A percentile compares a stretch with the other conserved stretches of the same genome.
Conservation (phyloP, 1,140 invertebrate genomes). For the Trialeurodes vaporariorum region DNA sequence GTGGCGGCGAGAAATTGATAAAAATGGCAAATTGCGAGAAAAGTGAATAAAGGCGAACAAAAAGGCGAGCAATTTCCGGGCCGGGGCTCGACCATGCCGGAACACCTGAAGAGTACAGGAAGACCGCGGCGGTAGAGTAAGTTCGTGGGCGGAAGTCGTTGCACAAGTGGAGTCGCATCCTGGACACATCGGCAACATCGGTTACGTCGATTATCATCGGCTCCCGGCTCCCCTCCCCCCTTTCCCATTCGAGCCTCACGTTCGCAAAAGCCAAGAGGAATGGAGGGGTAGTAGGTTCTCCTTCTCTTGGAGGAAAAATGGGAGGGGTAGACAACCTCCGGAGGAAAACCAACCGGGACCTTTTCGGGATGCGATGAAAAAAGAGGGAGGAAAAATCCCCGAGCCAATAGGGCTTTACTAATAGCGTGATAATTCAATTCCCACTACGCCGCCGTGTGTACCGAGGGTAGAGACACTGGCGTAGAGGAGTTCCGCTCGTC, state of each 20-base stretch:
- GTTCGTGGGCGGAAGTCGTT: neutral
- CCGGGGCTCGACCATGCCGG: neutral
- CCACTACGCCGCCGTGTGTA: neutral
- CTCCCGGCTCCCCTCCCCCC: neutral
- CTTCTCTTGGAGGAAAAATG: too few species aligned
- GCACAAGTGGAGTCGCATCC: neutral
- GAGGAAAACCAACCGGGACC: constrained; percentile 8
- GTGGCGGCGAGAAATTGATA: too few species aligned
- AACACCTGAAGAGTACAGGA: constrained; percentile 1
- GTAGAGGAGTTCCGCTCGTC: too few species aligned
- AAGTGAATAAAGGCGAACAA: neutral
- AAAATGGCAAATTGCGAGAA: neutral
- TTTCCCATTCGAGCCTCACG: too few species aligned
- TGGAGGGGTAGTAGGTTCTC: too few species aligned
- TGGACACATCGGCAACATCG: constrained; percentile 1
- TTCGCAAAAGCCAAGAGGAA: too few species aligned
- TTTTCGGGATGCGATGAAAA: constrained; percentile 5
- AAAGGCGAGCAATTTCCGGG: neutral
- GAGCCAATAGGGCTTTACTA: constrained; percentile 9
- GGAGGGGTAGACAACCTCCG: neutral
- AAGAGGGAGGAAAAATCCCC: neutral
- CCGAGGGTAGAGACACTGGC: neutral
- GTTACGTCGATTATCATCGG: neutral
- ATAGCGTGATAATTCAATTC: constrained; percentile 18
- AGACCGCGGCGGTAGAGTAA: neutral